These are phyloP conservation scores for cattle (Bos taurus) DNA, from an alignment of 2,113 vertebrate species.

Conservation along the genomic window ARS-UCD2.0 NC_037351.1:40055501-40056000, in stretches of 20 bases:
- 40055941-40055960: background rate
- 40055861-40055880: background rate
- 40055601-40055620: background rate
- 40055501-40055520: background rate
- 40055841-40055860: background rate
- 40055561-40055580: background rate
- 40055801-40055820: background rate
- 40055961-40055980: background rate
- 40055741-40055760: background rate
- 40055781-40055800: background rate
- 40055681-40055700: background rate
- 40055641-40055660: background rate
- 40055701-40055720: background rate
- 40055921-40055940: background rate
- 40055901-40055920: background rate
- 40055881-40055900: background rate
- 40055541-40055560: background rate
- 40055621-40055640: background rate
- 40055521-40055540: background rate
- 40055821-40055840: background rate
- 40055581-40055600: background rate
- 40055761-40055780: background rate
- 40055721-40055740: background rate
- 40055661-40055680: background rate
- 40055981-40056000: background rate